phyloP scores from a whole-genome alignment of 2,797 vertebrate genomes.

The Serranus cabrilla region DNA sequence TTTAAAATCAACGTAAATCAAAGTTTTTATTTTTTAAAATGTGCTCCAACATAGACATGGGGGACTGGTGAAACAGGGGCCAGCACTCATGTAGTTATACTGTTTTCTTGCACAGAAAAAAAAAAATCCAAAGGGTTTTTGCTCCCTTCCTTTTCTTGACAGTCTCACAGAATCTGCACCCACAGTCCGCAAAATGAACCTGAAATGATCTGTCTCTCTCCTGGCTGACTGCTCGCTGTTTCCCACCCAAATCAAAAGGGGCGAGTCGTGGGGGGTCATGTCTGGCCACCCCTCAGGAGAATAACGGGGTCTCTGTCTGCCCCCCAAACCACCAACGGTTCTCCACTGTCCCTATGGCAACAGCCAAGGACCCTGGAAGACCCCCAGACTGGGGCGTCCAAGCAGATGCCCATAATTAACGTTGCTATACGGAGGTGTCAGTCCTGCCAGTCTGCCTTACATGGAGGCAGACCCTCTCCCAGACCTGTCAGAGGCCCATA shows the following conservation, averaged over 20 bases:
- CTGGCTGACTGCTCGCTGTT: slow-evolving; percentile 73
- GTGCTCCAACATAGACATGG: not conserved
- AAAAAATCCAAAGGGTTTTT: slow-evolving; percentile 26
- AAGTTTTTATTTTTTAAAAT: not conserved
- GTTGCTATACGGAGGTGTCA: slow-evolving; percentile 80
- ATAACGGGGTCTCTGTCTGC: slow-evolving; percentile 87
- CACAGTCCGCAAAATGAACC: slow-evolving; percentile 56
- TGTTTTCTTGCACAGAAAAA: slow-evolving; percentile 3
- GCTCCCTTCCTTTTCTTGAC: slow-evolving; percentile 3
- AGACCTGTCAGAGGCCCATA: slow-evolving; percentile 81
- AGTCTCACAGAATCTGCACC: slow-evolving; percentile 39
- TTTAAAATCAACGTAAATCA: not conserved
- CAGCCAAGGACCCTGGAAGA: slow-evolving; percentile 81
- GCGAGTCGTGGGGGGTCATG: slow-evolving; percentile 85
- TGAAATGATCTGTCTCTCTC: slow-evolving; percentile 65
- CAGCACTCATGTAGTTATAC: not conserved
- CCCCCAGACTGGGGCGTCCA: slow-evolving; percentile 78
- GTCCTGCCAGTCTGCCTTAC: slow-evolving; percentile 80
- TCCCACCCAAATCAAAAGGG: slow-evolving; percentile 84
- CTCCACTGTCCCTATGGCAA: slow-evolving; percentile 87
- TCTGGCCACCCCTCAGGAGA: slow-evolving; percentile 89
- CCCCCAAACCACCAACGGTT: slow-evolving; percentile 80
- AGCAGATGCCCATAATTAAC: slow-evolving; percentile 87
- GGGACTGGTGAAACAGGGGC: not conserved
- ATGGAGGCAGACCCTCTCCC: slow-evolving; percentile 77